Evolutionary conservation across 2,888 invertebrate genomes (phyloP), one percentile per base, ranked within the genome.

Genomic region (Branchinecta sandiegonensis): DNA sequence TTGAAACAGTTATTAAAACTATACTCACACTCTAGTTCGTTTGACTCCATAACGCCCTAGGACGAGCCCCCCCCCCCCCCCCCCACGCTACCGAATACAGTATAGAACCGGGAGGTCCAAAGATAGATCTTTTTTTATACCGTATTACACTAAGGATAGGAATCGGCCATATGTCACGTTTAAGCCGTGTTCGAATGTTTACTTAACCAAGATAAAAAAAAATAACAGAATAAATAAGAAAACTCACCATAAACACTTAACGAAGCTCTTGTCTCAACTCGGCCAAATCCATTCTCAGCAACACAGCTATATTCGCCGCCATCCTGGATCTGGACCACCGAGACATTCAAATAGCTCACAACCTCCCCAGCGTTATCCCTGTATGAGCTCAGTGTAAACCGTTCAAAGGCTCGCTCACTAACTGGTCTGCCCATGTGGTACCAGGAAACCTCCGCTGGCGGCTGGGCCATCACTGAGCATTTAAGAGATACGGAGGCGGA

Each of bases 251-350:
- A 56, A 17, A 56, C 63, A 2, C 23, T 56, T 23, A 56, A 56
- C 8, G 63, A n/a, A 17, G 63, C 63, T 56, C 23, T 56, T 9
- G n/a, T n/a, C 1, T 17, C 63, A 17, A 2, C 23, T 10, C 63
- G 63, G 2, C 63, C 63, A 56, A 56, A 56, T n/a, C 63, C 63
- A 56, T 56, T 56, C 23, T 56, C 63, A 9, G 63, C 63, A 56
- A 56, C 63, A 56, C 63, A 56, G 10, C 14, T 17, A 56, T 56
- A 56, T 56, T 56, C 63, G 1, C 63, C 63, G 10, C 63, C 63
- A 56, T 56, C 63, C 23, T 11, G 14, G 23, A 56, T 56, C 23
- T 56, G 11, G 10, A 23, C 63, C n/a, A 56, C n/a, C 23, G 63
- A 17, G 23, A 56, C 10, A 11, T 56, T 56, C 23, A 56, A 17